Evolutionary conservation across 2,888 invertebrate species (phyloP).

Genomic region (Halictus quadricinctus): DNA sequence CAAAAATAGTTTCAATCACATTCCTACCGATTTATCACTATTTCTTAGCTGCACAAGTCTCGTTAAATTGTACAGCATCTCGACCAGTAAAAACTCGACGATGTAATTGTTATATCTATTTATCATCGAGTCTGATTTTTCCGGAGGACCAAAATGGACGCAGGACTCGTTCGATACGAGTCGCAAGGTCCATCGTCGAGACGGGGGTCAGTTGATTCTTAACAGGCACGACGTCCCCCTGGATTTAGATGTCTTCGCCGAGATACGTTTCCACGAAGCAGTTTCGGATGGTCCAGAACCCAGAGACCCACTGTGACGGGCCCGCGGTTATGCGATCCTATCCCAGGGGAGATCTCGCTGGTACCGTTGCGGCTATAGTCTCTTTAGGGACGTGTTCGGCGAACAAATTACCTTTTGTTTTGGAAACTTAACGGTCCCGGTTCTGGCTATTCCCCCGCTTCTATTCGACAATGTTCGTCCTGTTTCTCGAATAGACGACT

Average conservation of each 20-base stretch:
- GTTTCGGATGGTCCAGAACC: slow-evolving; percentile 69
- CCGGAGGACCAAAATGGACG: slow-evolving; percentile 8
- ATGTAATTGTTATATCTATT: neutral
- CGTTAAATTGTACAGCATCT: too few species aligned
- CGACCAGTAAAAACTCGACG: neutral
- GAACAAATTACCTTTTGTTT: slow-evolving; percentile 80
- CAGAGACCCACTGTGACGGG: slow-evolving; percentile 72
- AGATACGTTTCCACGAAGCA: slow-evolving; percentile 79
- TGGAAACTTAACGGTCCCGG: slow-evolving; percentile 73
- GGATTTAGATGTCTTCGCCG: slow-evolving; percentile 74
- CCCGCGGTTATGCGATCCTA: slow-evolving; percentile 69
- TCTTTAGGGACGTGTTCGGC: slow-evolving; percentile 78
- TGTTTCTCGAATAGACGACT: neutral
- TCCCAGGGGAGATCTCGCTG: slow-evolving; percentile 66
- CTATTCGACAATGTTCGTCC: slow-evolving; percentile 1
- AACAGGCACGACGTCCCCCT: slow-evolving; percentile 63
- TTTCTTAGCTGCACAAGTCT: neutral
- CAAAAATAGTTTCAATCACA: too few species aligned
- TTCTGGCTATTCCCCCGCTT: slow-evolving; percentile 12
- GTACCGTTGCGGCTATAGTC: slow-evolving; percentile 74
- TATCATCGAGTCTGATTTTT: neutral
- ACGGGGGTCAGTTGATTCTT: slow-evolving; percentile 49
- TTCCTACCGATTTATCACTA: too few species aligned
- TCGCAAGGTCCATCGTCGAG: slow-evolving; percentile 34
- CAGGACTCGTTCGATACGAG: slow-evolving; percentile 21